A percentile compares a stretch with the other conserved stretches of the same genome.
These are phyloP conservation scores for Yasuhikotakia modesta DNA, from an alignment of 2,797 vertebrate genomes.

Conservation along the genomic window DNA sequence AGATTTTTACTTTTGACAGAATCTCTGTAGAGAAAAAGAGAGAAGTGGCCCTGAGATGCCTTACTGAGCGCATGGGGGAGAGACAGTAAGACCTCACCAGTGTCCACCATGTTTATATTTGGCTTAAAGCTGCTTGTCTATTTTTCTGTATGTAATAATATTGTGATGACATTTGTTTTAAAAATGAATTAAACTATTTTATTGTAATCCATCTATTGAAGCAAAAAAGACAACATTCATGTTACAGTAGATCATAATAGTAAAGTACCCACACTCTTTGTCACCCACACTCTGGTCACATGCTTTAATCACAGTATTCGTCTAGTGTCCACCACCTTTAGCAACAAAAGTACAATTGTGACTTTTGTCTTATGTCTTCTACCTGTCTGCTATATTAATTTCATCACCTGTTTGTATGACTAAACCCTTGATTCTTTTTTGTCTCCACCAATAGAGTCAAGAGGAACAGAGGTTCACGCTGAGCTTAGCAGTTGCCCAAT, in stretches of 20 bases:
- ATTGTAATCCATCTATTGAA: no score
- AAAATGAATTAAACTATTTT: no score
- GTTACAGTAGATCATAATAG: no score
- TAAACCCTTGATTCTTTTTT: constrained; percentile 22
- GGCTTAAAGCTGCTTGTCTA: constrained; percentile 40
- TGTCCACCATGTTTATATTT: constrained; percentile 20
- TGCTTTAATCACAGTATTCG: background rate
- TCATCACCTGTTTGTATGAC: constrained; percentile 30
- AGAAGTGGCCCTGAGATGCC: constrained; percentile 40
- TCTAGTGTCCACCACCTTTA: background rate
- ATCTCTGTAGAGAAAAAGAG: constrained; percentile 33
- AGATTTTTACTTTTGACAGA: constrained; percentile 36
- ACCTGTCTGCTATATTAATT: constrained; percentile 2
- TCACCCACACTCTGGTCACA: constrained; percentile 13
- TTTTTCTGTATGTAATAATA: background rate
- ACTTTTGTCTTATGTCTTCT: background rate
- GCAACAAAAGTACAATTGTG: background rate
- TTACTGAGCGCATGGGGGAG: constrained; percentile 32
- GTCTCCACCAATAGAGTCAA: constrained; percentile 18
- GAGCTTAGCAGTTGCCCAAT: constrained; percentile 34
- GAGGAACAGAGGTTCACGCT: constrained; percentile 28
- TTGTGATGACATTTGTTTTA: no score
- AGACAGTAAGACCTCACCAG: constrained; percentile 23
- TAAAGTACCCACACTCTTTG: background rate
- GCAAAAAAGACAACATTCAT: no score